These are phyloP conservation scores for Rutpela maculata DNA, from an alignment of 2,888 invertebrate genomes.

Conservation along the genomic window DNA sequence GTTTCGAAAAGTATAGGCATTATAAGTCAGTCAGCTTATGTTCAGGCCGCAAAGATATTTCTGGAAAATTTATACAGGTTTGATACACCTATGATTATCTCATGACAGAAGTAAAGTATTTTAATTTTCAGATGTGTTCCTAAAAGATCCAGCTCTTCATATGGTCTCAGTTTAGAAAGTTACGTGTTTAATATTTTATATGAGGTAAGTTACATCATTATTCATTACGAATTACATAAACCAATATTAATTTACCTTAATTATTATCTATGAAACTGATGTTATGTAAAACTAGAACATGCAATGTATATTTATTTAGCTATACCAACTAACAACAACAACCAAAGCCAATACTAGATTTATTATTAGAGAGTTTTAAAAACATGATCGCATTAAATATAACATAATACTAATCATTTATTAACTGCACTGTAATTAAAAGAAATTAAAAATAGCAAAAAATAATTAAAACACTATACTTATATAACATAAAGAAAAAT, in stretches of 20 bases:
- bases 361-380: too few relatives aligned
- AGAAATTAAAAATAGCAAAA: too few relatives aligned
- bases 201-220: constrained; percentile 79
- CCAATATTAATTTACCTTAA: not conserved
- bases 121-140: constrained; percentile 84
- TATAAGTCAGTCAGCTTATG: constrained; percentile 93
- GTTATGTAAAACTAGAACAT: not conserved
- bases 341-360: too few relatives aligned
- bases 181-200: constrained; percentile 96
- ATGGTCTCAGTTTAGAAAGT: constrained; percentile 88
- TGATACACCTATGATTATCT: constrained; percentile 21
- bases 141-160: constrained; percentile 82
- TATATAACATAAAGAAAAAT: too few relatives aligned
- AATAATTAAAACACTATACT: too few relatives aligned
- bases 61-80: constrained; percentile 91
- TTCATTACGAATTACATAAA: not conserved
- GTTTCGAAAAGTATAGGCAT: constrained; percentile 96
- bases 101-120: constrained; percentile 26
- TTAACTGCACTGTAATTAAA: too few relatives aligned
- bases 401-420: too few relatives aligned
- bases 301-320: not conserved
- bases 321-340: too few relatives aligned
- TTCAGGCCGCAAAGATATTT: constrained; percentile 90
- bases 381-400: too few relatives aligned
- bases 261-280: not conserved